A percentile compares a stretch with the other conserved stretches of the same genome.
phyloP scores from a whole-genome alignment of 1,140 invertebrate species.

The Sitodiplosis mosellana region DNA sequence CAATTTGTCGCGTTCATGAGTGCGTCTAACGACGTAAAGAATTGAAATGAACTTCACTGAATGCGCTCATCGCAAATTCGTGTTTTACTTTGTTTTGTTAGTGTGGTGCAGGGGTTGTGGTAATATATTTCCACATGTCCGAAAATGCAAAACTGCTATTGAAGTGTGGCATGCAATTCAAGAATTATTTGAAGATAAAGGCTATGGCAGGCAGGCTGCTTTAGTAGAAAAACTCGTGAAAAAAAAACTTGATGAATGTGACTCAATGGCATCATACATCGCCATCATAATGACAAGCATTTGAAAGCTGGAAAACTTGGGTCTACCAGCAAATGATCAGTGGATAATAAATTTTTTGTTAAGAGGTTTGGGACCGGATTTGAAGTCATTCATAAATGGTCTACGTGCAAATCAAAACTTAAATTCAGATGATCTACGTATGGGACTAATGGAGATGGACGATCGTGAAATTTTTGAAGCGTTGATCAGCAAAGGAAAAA shows the following conservation, averaged over 20 bases:
- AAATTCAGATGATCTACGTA: too few species aligned
- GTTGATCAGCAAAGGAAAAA: too few species aligned
- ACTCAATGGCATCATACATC: neutral
- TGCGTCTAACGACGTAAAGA: too few species aligned
- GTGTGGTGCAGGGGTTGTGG: too few species aligned
- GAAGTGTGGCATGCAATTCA: neutral
- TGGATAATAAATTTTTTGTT: conserved; percentile 19
- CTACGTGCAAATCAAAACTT: conserved; percentile 4
- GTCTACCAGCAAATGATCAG: conserved; percentile 10
- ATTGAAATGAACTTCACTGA: too few species aligned
- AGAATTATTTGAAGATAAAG: neutral
- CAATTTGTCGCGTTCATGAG: too few species aligned
- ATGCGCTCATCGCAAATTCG: too few species aligned
- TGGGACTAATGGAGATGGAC: too few species aligned
- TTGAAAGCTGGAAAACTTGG: conserved; percentile 3
- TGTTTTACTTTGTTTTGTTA: too few species aligned
- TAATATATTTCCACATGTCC: too few species aligned
- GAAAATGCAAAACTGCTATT: neutral
- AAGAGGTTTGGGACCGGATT: conserved; percentile 17
- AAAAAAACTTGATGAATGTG: neutral
- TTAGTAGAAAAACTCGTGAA: neutral
- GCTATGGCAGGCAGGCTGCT: neutral
- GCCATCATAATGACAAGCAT: neutral
- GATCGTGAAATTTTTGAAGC: too few species aligned
- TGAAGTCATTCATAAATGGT: conserved; percentile 20